Evolutionary conservation across 2,888 invertebrate genomes (phyloP), one percentile per base, ranked within the genome.

Genomic region (Onchidella celtica): DNA sequence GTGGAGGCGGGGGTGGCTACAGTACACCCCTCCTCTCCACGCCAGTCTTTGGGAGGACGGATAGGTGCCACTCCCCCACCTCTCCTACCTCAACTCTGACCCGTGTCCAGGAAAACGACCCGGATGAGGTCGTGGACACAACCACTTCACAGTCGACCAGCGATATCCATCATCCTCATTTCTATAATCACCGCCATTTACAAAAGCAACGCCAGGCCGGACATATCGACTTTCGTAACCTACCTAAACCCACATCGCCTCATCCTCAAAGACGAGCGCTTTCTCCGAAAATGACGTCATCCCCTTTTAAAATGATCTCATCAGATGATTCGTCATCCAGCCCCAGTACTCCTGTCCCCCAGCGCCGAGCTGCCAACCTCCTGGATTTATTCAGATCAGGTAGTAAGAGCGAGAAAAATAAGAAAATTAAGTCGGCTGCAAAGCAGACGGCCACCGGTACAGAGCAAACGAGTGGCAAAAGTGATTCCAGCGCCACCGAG

Each of bases 1-100:
- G 32, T 65, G 47, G 24, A 2, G n/a, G n/a, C n/a, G 75, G 70
- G 61, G 83, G 65, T 27, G 84, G 81, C 24, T 84, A 83, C 74
- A 76, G 84, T 74, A 84, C 85, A 14, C 85, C 85, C 21, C 79
- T 84, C 9, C 70, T 83, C 29, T 79, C 81, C 36, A 84, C 84
- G 2, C 85, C 85, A 29, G 75, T 83, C 38, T 70, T 84, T 47
- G 68, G 81, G 14, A 68, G 85, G 24, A 79, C 61, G 4, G 77
- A 77, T 1, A 21, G 77, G 11, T n/a, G 21, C 27, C 11, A n/a
- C 29, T 63, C 75, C 4, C 34, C 75, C 11, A 9, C 24, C 2
- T 21, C 38, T 4, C n/a, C 27, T 2, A 11, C 72, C 1, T 55
- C 72, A 24, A 21, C 29, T 47, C 24, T 36, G 27, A 32, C 27